Conservation (phyloP, 1,140 invertebrate species). For the Ruditapes philippinarum region DNA sequence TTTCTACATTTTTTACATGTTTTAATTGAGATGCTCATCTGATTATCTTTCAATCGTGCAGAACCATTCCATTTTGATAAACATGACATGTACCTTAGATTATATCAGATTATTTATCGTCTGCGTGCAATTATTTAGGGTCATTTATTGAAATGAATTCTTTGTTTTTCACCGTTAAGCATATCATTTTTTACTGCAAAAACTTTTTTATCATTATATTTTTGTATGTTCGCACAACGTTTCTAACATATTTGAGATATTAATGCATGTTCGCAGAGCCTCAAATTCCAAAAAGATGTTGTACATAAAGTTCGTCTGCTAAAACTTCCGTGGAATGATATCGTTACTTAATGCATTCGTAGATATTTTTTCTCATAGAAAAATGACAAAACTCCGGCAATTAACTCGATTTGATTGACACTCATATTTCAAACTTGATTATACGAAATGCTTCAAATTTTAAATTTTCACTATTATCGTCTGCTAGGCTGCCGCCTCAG, state of each 20-base stretch:
- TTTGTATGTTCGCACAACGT: constrained; percentile 1
- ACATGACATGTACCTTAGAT: background rate
- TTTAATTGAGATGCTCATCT: background rate
- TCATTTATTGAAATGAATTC: background rate
- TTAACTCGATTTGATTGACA: constrained; percentile 60
- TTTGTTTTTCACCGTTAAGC: background rate
- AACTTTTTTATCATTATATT: background rate
- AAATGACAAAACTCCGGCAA: constrained; percentile 20
- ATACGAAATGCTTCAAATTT: constrained; percentile 57
- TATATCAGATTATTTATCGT: too few relatives aligned
- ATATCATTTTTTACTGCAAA: background rate
- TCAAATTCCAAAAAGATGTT: background rate
- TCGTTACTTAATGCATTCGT: constrained; percentile 1
- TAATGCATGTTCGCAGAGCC: background rate
- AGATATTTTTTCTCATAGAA: constrained; percentile 8
- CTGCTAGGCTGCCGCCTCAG: constrained; percentile 47
- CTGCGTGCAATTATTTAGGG: background rate
- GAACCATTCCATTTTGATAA: background rate
- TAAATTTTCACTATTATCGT: constrained; percentile 50
- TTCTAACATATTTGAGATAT: background rate
- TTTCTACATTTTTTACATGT: background rate
- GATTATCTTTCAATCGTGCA: background rate
- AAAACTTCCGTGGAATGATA: background rate
- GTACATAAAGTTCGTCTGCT: background rate
- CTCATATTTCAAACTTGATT: constrained; percentile 54